Conservation (phyloP, 23 tunicate genomes). For the Styela plicata region DNA sequence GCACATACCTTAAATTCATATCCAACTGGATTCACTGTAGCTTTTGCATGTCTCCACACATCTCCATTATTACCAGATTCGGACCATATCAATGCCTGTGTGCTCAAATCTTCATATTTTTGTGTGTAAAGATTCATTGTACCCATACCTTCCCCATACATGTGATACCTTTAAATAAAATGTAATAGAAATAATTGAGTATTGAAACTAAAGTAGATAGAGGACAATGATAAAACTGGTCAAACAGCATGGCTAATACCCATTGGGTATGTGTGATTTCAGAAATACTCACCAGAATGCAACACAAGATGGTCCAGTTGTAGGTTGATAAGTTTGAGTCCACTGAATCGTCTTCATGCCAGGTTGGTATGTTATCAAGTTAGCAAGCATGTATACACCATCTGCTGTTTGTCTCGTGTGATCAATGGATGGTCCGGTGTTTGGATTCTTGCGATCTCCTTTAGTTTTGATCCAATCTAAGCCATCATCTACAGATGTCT, state of each 20-base stretch:
- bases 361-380: conserved; percentile 34
- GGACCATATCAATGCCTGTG: conserved; percentile 44
- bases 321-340: conserved; percentile 41
- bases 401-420: conserved; percentile 82
- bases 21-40: conserved; percentile 45
- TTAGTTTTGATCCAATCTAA: conserved; percentile 42
- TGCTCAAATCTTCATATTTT: conserved; percentile 34
- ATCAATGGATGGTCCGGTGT: conserved; percentile 77
- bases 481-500: conserved; percentile 51
- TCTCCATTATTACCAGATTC: conserved; percentile 63
- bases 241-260: neutral
- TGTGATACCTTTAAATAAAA: conserved; percentile 61
- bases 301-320: conserved; percentile 56
- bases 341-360: conserved; percentile 26
- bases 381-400: conserved; percentile 63
- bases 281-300: conserved; percentile 66
- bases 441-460: conserved; percentile 55
- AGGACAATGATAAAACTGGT: neutral
- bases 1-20: conserved; percentile 54
- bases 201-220: neutral
- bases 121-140: conserved; percentile 70
- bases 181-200: too few species aligned
- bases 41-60: conserved; percentile 67
- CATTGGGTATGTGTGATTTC: neutral
- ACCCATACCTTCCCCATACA: conserved; percentile 93